Conservation (phyloP, 2,888 invertebrate genomes). For the Quadriops clusia region DNA sequence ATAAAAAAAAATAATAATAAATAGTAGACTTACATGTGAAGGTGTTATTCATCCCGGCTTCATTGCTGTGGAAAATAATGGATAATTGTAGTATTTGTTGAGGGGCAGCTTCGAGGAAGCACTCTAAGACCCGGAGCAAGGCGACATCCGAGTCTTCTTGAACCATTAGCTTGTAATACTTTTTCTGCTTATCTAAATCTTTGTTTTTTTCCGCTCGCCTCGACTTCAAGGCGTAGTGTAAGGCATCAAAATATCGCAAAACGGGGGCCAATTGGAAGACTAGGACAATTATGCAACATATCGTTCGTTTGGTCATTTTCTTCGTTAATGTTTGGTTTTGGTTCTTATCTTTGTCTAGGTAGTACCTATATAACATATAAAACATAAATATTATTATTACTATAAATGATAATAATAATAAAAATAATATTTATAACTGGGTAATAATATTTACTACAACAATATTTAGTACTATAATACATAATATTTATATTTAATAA, state of each 20-base stretch:
- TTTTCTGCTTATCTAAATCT: conserved; percentile 47
- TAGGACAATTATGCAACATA: conserved; percentile 49
- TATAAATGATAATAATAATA: too few relatives aligned
- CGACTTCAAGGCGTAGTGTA: conserved; percentile 53
- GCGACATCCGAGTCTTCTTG: conserved; percentile 73
- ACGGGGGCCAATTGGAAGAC: conserved; percentile 64
- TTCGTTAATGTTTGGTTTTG: conserved; percentile 41
- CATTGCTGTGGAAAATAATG: conserved; percentile 46
- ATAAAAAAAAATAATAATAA: conserved; percentile 6
- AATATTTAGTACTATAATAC: too few relatives aligned
- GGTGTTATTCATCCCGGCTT: conserved; percentile 32
- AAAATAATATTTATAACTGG: too few relatives aligned
- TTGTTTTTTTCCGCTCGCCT: conserved; percentile 47
- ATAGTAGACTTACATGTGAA: conserved; percentile 30
- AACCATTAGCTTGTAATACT: conserved; percentile 61
- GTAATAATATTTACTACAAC: too few relatives aligned
- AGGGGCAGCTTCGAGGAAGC: conserved; percentile 71
- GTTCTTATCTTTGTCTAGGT: conserved; percentile 44
- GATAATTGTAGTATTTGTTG: conserved; percentile 66
- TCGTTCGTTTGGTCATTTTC: conserved; percentile 45
- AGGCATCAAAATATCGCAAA: conserved; percentile 51
- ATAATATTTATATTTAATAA: too few relatives aligned
- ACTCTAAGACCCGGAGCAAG: conserved; percentile 63
- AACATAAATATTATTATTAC: background rate
- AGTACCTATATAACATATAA: conserved; percentile 16